phyloP scores from a whole-genome alignment of 2,113 vertebrate species.

The Agapornis roseicollis region DNA sequence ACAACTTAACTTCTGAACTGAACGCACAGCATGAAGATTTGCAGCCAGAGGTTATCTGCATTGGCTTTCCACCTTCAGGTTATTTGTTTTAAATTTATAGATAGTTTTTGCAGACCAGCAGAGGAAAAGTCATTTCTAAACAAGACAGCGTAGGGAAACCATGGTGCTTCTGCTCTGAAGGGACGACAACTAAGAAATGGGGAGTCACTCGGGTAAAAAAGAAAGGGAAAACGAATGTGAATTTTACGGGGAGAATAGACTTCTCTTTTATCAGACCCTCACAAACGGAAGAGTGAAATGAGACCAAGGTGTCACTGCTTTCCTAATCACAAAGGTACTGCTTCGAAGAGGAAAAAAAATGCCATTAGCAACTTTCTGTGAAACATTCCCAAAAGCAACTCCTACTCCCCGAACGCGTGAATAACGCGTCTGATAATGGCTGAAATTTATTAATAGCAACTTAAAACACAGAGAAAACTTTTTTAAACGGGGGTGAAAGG shows the following conservation, averaged over 20 bases:
- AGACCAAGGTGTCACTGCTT: background rate
- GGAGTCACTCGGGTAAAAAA: background rate
- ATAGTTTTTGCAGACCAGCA: background rate
- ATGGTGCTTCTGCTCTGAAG: rapidly evolving
- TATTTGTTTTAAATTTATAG: background rate
- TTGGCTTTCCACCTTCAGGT: background rate
- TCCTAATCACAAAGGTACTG: background rate
- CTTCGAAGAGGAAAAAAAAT: background rate
- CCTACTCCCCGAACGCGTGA: rapidly evolving
- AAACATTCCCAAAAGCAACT: background rate
- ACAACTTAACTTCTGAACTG: background rate
- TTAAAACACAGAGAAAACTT: background rate
- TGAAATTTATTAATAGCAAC: background rate
- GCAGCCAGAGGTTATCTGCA: background rate
- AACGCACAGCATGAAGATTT: background rate
- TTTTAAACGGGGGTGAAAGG: background rate
- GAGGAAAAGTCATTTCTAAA: background rate
- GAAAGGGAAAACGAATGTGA: background rate
- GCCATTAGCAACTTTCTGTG: background rate
- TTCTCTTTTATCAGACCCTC: background rate
- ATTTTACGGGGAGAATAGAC: background rate
- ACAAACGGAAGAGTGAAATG: background rate
- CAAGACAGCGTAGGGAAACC: rapidly evolving
- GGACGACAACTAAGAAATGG: background rate
- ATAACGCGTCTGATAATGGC: no score